A percentile compares a stretch with the other conserved stretches of the same genome.
Evolutionary conservation across 2,797 vertebrate species (phyloP).

Genomic region (Acipenser transmontanus): DNA sequence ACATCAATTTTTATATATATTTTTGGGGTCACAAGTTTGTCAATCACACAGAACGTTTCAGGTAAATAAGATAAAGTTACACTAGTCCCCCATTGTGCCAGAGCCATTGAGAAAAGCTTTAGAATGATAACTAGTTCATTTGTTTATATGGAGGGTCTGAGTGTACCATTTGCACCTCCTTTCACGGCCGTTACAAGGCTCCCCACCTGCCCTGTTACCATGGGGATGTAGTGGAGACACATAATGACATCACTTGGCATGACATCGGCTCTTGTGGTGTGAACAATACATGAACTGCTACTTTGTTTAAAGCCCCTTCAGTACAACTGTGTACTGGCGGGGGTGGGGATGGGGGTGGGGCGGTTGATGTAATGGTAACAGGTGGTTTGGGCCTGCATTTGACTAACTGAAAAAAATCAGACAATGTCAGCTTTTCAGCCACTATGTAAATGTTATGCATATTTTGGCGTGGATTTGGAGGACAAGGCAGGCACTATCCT

Average conservation of each 20-base stretch:
- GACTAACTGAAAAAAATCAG: constrained; percentile 25
- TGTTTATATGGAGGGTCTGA: constrained; percentile 20
- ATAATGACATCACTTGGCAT: constrained; percentile 75
- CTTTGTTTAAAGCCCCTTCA: constrained; percentile 52
- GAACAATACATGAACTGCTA: constrained; percentile 73
- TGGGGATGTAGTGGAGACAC: constrained; percentile 59
- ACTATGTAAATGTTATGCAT: too few species aligned
- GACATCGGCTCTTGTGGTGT: constrained; percentile 67
- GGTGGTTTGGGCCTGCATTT: constrained; percentile 63
- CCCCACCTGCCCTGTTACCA: constrained; percentile 71
- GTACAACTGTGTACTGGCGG: constrained; percentile 44
- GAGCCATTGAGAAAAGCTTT: too few species aligned
- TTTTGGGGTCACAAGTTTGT: too few species aligned
- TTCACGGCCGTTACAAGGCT: constrained; percentile 55
- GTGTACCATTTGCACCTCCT: constrained; percentile 36
- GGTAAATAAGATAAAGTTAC: too few species aligned
- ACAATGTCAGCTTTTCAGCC: too few species aligned
- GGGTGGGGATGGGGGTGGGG: constrained; percentile 21
- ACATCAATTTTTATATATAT: too few species aligned
- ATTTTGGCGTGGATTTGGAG: too few species aligned
- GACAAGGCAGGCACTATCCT: too few species aligned
- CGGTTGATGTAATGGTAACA: constrained; percentile 64
- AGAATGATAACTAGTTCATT: not conserved
- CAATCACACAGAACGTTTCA: too few species aligned
- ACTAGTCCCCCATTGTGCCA: too few species aligned